These are phyloP conservation scores for Boloria euphrosyne DNA, from an alignment of 2,888 invertebrate genomes.

Conservation along the genomic window DNA sequence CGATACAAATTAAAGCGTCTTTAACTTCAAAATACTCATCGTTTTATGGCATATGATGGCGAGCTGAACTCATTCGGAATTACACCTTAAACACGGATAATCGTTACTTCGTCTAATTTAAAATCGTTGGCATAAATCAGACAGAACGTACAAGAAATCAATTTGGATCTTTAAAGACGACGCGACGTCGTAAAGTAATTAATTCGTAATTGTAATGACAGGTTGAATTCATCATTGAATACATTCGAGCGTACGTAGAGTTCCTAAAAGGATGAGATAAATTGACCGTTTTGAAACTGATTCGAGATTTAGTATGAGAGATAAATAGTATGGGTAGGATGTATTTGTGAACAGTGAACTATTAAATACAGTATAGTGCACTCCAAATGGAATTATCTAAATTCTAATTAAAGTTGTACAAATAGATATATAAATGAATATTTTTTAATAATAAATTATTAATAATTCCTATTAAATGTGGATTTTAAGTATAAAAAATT, in stretches of 20 bases:
- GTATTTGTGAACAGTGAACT: background rate
- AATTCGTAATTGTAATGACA: slow-evolving; percentile 45
- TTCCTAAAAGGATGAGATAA: slow-evolving; percentile 28
- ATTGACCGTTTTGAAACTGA: slow-evolving; percentile 28
- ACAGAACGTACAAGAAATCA: slow-evolving; percentile 48
- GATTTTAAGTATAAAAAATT: no score
- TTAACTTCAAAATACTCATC: slow-evolving; percentile 17
- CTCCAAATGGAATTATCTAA: no score
- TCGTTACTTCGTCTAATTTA: slow-evolving; percentile 62
- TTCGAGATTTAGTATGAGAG: background rate
- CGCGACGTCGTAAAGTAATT: slow-evolving; percentile 44
- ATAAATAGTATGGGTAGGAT: slow-evolving; percentile 4
- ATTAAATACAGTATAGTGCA: background rate
- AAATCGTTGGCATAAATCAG: slow-evolving; percentile 48
- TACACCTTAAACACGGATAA: slow-evolving; percentile 62
- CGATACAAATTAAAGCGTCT: slow-evolving; percentile 25
- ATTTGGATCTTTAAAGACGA: slow-evolving; percentile 42
- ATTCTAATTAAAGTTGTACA: no score
- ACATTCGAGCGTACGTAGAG: slow-evolving; percentile 31
- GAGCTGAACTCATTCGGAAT: slow-evolving; percentile 52
- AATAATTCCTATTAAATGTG: no score
- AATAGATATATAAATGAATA: no score
- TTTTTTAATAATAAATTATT: no score
- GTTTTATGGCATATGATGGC: slow-evolving; percentile 28
- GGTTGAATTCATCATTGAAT: slow-evolving; percentile 42